These are phyloP conservation scores for Phoeniculus purpureus DNA, from an alignment of 2,797 vertebrate species.

Conservation along the genomic window DNA sequence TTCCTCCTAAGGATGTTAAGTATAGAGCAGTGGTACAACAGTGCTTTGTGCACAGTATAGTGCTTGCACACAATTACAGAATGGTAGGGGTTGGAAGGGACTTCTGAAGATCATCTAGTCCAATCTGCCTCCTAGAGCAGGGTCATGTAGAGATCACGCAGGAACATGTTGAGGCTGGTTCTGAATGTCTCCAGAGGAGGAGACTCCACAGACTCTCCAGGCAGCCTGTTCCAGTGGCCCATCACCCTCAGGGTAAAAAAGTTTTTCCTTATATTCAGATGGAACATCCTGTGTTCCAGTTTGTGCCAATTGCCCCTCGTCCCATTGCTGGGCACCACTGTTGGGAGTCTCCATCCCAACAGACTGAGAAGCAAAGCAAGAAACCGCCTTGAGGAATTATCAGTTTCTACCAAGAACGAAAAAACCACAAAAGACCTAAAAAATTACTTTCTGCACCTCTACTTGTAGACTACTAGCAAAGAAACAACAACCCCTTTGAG, in stretches of 20 bases:
- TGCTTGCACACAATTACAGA: background rate
- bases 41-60: rapidly evolving
- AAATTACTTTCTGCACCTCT: background rate
- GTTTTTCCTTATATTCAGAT: no score
- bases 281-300: no score
- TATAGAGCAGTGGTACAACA: background rate
- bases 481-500: background rate
- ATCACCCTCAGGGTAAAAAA: no score
- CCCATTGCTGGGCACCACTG: background rate
- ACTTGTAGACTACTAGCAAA: background rate
- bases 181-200: no score
- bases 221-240: no score
- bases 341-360: background rate
- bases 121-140: no score
- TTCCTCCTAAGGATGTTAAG: background rate
- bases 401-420: background rate
- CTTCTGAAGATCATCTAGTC: no score
- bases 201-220: no score
- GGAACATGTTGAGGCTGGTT: no score
- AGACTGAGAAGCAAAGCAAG: background rate
- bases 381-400: background rate
- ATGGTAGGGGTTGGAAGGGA: no score
- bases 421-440: background rate
- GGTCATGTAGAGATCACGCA: no score
- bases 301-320: no score